Conservation (phyloP, 2,113 vertebrate species). For the Panthera tigris region DNA sequence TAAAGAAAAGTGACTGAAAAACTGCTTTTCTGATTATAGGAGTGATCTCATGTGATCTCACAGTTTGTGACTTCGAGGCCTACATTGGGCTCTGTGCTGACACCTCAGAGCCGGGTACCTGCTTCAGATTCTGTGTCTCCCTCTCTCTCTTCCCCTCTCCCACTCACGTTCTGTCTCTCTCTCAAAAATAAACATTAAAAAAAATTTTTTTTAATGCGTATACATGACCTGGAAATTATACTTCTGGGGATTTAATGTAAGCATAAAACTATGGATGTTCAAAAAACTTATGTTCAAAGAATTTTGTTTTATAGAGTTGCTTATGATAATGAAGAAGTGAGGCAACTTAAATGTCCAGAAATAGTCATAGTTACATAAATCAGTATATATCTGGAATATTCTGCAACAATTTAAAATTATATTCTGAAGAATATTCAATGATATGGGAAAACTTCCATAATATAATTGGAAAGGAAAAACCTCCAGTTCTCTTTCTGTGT, state of each 20-base stretch:
- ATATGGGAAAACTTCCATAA: background rate
- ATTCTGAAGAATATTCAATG: slow-evolving; percentile 16
- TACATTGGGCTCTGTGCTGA: too few species aligned
- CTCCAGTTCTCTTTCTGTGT: background rate
- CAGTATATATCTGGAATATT: slow-evolving; percentile 6
- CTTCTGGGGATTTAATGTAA: background rate
- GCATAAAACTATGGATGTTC: slow-evolving; percentile 11
- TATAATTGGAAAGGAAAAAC: background rate
- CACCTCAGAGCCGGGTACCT: too few species aligned
- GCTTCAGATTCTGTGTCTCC: too few species aligned
- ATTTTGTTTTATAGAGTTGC: slow-evolving; percentile 13
- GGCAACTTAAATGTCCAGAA: background rate
- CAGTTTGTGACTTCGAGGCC: too few species aligned
- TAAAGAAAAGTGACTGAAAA: background rate
- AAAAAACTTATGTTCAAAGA: background rate
- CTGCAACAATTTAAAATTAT: slow-evolving; percentile 7
- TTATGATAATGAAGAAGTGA: background rate
- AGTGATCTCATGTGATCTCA: too few species aligned
- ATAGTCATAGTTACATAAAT: background rate
- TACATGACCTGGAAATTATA: background rate
- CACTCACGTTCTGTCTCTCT: too few species aligned
- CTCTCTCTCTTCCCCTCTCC: too few species aligned
- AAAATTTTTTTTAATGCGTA: background rate
- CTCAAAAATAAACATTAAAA: too few species aligned
- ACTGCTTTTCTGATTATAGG: background rate